phyloP scores from a whole-genome alignment of 2,797 vertebrate genomes.

The Lacerta agilis region DNA sequence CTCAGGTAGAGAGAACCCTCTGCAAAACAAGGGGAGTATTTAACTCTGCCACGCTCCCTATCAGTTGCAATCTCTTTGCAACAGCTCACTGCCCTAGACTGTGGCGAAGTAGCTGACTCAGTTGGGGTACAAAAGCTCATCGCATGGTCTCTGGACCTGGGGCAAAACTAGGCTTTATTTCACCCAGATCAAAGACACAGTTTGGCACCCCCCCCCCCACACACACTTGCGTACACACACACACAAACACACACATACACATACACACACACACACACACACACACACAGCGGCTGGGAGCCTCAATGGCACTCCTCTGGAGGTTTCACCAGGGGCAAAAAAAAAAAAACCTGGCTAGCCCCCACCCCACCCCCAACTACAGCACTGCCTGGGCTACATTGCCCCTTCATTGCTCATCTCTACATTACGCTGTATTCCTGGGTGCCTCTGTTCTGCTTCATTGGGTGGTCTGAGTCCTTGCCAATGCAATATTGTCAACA shows the following conservation, averaged over 20 bases:
- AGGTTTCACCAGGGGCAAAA: too few species aligned
- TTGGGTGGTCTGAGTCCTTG: neutral
- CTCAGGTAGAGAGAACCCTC: neutral
- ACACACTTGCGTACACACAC: neutral
- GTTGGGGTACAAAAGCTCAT: neutral
- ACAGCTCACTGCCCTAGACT: neutral
- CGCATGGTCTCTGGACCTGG: neutral
- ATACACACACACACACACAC: neutral
- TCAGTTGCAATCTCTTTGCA: neutral
- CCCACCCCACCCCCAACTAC: too few species aligned
- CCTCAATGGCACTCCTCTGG: too few species aligned
- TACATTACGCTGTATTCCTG: neutral
- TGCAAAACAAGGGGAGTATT: neutral
- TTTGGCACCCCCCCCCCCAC: neutral
- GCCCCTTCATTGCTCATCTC: neutral
- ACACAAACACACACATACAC: neutral
- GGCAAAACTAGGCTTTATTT: too few species aligned
- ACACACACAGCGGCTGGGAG: too few species aligned
- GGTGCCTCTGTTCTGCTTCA: neutral
- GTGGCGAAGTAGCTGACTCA: neutral
- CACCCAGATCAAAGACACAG: too few species aligned
- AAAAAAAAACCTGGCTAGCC: too few species aligned
- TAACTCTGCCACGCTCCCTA: neutral
- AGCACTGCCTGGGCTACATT: too few species aligned
- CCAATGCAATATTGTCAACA: slow-evolving; percentile 3